Evolutionary conservation across 2,888 invertebrate genomes (phyloP).

Genomic region (Ectemnius continuus): DNA sequence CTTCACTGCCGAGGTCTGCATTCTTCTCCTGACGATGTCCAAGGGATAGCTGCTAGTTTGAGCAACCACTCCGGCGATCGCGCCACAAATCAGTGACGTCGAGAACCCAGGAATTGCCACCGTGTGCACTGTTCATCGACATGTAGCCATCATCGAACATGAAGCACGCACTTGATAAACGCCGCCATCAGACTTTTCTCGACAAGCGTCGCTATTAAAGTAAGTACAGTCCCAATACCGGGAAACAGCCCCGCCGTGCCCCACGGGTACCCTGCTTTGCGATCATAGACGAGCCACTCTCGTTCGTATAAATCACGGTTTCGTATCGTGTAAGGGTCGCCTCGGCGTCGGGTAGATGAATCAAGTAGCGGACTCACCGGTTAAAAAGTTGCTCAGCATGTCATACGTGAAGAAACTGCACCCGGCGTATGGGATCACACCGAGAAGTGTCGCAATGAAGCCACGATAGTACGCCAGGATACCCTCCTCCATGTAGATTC

Average conservation of each 20-base stretch:
- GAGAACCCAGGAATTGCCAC: slow-evolving; percentile 69
- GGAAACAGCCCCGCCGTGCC: slow-evolving; percentile 60
- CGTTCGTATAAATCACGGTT: slow-evolving; percentile 56
- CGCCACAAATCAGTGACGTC: slow-evolving; percentile 90
- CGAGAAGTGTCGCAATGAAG: slow-evolving; percentile 92
- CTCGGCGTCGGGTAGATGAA: slow-evolving; percentile 35
- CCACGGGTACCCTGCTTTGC: slow-evolving; percentile 58
- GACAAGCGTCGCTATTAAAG: slow-evolving; percentile 64
- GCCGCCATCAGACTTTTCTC: slow-evolving; percentile 55
- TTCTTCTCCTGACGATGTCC: slow-evolving; percentile 91
- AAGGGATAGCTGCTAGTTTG: slow-evolving; percentile 98
- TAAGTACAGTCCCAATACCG: slow-evolving; percentile 61
- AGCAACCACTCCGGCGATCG: slow-evolving; percentile 93
- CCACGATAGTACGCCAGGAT: slow-evolving; percentile 89
- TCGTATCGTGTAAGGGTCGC: slow-evolving; percentile 48
- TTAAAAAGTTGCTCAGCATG: slow-evolving; percentile 89
- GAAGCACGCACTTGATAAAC: slow-evolving; percentile 66
- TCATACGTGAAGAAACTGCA: slow-evolving; percentile 98
- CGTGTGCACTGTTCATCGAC: slow-evolving; percentile 69
- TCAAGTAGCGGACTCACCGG: slow-evolving; percentile 80
- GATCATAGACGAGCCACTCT: slow-evolving; percentile 60
- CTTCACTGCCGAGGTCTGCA: slow-evolving; percentile 83
- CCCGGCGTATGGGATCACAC: slow-evolving; percentile 98
- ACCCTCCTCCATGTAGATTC: slow-evolving; percentile 89
- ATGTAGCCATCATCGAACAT: slow-evolving; percentile 68